A percentile compares a stretch with the other conserved stretches of the same genome.
phyloP scores from a whole-genome alignment of 2,113 vertebrate species.

The Pontoporia blainvillei region DNA sequence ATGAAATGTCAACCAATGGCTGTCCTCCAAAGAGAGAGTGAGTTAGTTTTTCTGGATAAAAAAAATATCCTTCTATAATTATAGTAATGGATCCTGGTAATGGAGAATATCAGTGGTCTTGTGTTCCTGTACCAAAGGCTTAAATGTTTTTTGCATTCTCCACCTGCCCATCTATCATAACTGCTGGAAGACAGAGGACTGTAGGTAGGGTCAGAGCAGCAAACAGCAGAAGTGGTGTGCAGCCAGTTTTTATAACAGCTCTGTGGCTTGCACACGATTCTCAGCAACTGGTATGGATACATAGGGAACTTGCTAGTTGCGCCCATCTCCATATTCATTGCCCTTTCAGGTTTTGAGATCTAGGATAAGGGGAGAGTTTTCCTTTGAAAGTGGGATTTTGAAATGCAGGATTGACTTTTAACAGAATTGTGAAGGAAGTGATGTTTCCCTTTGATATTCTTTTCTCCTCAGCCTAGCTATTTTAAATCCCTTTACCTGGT shows the following conservation, averaged over 20 bases:
- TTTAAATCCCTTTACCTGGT: neutral
- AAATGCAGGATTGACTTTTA: neutral
- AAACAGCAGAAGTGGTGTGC: neutral
- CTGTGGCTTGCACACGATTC: neutral
- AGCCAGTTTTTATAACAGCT: neutral
- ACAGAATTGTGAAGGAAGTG: neutral
- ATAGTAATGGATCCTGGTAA: neutral
- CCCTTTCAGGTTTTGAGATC: neutral
- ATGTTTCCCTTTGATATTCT: neutral
- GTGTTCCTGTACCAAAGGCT: neutral
- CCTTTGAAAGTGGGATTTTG: neutral
- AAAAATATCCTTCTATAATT: neutral
- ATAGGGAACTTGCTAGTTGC: neutral
- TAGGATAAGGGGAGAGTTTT: neutral
- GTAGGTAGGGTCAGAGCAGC: neutral
- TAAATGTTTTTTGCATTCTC: neutral
- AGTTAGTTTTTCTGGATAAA: neutral
- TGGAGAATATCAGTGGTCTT: neutral
- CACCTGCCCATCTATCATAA: neutral
- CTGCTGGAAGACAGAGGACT: neutral
- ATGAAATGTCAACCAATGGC: conserved; percentile 20
- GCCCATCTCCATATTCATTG: neutral
- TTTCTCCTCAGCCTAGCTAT: neutral
- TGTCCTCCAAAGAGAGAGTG: neutral
- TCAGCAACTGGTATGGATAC: neutral